Evolutionary conservation across 2,113 vertebrate species (phyloP).

Genomic region (Ochotona curzoniae): DNA sequence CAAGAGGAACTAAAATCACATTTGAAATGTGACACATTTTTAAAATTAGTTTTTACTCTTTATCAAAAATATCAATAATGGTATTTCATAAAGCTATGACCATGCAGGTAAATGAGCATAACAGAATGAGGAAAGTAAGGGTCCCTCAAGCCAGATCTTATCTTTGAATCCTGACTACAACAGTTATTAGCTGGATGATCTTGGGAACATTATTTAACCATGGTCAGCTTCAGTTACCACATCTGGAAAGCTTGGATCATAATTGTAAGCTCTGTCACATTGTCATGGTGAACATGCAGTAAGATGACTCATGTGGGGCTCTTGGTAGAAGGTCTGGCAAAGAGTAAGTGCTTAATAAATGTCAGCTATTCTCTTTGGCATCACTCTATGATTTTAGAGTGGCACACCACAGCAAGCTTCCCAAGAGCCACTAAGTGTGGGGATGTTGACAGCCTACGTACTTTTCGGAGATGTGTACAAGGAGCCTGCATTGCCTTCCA

Average conservation of each 20-base stretch:
- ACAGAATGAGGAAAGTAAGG: background rate
- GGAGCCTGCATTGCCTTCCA: background rate
- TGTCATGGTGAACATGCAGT: background rate
- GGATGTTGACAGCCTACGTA: background rate
- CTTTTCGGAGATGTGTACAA: background rate
- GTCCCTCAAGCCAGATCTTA: background rate
- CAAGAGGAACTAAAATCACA: slow-evolving; percentile 17
- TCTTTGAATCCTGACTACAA: background rate
- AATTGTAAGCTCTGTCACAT: background rate
- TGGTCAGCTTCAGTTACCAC: background rate
- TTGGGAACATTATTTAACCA: slow-evolving; percentile 8
- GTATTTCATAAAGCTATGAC: background rate
- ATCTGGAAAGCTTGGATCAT: background rate
- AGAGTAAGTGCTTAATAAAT: background rate
- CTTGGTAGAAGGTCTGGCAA: background rate
- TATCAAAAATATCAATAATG: background rate
- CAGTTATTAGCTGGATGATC: background rate
- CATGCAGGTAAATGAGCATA: background rate
- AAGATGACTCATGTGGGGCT: background rate
- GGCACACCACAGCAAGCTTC: background rate
- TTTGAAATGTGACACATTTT: background rate
- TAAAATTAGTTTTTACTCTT: background rate
- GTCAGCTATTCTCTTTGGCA: background rate
- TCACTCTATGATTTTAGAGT: background rate
- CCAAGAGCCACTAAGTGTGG: background rate